Percentiles rank a stretch among this genome's conserved stretches.
Conservation (phyloP, 2,113 vertebrate species). For the Garra rufa region DNA sequence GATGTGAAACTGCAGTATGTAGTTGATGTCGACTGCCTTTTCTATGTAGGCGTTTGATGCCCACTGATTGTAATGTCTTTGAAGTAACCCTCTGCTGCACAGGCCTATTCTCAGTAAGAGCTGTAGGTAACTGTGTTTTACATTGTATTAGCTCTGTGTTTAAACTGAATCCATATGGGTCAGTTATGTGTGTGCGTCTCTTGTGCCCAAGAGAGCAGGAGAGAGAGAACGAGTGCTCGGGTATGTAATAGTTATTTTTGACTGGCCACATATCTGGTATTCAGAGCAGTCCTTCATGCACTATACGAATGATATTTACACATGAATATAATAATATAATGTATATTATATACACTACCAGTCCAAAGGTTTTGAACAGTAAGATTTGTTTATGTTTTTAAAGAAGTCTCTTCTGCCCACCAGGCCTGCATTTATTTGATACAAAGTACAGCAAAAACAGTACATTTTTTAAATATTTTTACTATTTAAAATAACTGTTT, state of each 20-base stretch:
- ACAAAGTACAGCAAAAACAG: too few species aligned
- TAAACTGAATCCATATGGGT: slow-evolving; percentile 29
- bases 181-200: background rate
- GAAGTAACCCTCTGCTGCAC: slow-evolving; percentile 4
- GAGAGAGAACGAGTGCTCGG: background rate
- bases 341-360: too few species aligned
- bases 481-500: too few species aligned
- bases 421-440: too few species aligned
- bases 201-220: background rate
- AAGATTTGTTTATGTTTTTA: too few species aligned
- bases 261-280: background rate
- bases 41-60: slow-evolving; percentile 16
- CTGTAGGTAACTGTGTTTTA: slow-evolving; percentile 30
- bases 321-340: background rate
- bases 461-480: too few species aligned
- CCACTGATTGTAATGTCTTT: slow-evolving; percentile 39
- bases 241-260: slow-evolving; percentile 30
- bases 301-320: background rate
- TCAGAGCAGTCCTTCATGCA: background rate
- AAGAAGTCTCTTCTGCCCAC: too few species aligned
- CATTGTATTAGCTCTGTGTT: slow-evolving; percentile 31
- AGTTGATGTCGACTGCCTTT: slow-evolving; percentile 12
- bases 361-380: too few species aligned
- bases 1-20: slow-evolving; percentile 4
- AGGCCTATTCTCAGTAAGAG: slow-evolving; percentile 5